Evolutionary conservation across 2,888 invertebrate species (phyloP).

Genomic region (Meganola albula): DNA sequence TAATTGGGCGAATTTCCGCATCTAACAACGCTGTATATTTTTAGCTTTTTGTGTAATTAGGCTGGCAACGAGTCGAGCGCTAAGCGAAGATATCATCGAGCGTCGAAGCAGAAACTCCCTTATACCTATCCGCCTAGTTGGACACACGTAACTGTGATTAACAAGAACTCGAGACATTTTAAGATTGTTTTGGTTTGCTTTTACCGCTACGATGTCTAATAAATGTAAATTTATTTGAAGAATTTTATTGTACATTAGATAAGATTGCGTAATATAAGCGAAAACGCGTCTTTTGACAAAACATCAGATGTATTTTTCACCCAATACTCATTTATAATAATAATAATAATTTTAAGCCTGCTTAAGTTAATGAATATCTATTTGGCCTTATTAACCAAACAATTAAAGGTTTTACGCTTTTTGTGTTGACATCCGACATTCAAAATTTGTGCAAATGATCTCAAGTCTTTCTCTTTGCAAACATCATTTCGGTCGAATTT

Average conservation of each 20-base stretch:
- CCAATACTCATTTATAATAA: constrained; percentile 70
- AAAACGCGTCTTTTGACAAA: constrained; percentile 56
- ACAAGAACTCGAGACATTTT: constrained; percentile 66
- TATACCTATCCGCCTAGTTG: constrained; percentile 30
- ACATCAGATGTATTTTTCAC: constrained; percentile 75
- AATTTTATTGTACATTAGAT: constrained; percentile 56
- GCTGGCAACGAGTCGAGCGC: constrained; percentile 39
- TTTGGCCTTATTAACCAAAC: constrained; percentile 69
- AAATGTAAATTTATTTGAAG: constrained; percentile 55
- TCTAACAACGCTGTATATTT: constrained; percentile 76
- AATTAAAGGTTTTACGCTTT: constrained; percentile 60
- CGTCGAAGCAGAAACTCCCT: constrained; percentile 39
- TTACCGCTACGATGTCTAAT: constrained; percentile 76
- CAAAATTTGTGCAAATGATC: constrained; percentile 53
- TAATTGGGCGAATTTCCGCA: constrained; percentile 69
- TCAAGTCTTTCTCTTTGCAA: constrained; percentile 37
- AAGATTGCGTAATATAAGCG: constrained; percentile 43
- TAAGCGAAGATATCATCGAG: constrained; percentile 40
- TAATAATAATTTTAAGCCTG: constrained; percentile 56
- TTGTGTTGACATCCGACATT: constrained; percentile 62
- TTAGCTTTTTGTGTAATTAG: constrained; percentile 76
- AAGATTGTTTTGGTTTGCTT: constrained; percentile 74
- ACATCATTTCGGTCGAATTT: constrained; percentile 34
- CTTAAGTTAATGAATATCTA: constrained; percentile 52
- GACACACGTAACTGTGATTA: constrained; percentile 72